Evolutionary conservation across 2,113 vertebrate species (phyloP), one percentile per base, ranked within the genome.

Genomic region (Paramisgurnus dabryanus): DNA sequence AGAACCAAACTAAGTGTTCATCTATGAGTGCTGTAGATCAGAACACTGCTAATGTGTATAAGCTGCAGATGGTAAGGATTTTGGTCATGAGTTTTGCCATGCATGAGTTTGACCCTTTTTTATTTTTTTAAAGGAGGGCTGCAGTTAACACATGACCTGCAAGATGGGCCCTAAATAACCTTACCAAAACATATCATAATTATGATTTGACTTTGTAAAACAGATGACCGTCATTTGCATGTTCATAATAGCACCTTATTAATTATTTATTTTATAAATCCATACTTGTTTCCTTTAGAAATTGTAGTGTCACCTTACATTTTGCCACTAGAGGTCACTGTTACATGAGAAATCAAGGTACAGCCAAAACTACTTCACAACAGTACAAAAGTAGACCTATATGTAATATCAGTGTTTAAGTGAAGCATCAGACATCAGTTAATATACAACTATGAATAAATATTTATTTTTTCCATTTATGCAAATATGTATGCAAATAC

Each of bases 271-370:
- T 22, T 22, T 6, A 67, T 5, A 4, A 15, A 53, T 53, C 15
- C 4, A 53, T 15, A 53, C 50, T 53, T 13, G 9, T 18, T 61
- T 61, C n/a, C 6, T 18, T 61, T 61, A 9, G 0, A 61, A 61
- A 22, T 10, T n/a, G 5, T 65, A 1, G 22, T 8, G 9, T 5
- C 15, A 10, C 6, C 64, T 11, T n/a, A 15, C 55, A 71, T 27
- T 75, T 40, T 68, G 27, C 83, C 87, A 80, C 84, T 78, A 86
- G 87, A 86, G 81, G 82, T 78, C 85, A 83, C 72, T 80, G 17
- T 78, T 83, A 74, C 58, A 75, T 79, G 60, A 79, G 18, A 63
- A 75, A 83, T 67, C 13, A 34, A 41, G 40, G 15, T n/a, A 43
- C 22, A 27, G 22, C 7, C 76, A 55, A 66, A 76, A 43, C 50